Evolutionary conservation across 2,113 vertebrate species (phyloP), one percentile per base, ranked within the genome.

Genomic region (Barbus barbus): DNA sequence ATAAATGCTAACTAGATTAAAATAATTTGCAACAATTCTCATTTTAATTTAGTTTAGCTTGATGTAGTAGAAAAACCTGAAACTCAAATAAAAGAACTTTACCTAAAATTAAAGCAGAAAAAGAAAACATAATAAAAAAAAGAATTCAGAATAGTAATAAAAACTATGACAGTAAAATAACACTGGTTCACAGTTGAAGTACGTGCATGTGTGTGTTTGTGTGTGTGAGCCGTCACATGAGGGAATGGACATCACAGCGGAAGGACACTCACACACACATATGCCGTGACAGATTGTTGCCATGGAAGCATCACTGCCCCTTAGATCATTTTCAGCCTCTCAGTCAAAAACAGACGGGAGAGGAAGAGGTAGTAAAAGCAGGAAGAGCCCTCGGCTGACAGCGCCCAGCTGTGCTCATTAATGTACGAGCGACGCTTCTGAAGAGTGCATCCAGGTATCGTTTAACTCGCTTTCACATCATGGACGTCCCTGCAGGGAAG

Each of bases 261-360:
- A 86, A 81, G 61, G 61, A 88, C 61, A 86, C 41, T 3, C 44
- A 86, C 87, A 86, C 41, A 12, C 44, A 86, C 87, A 88, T 88
- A 88, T 88, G 87, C 78, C 51, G 9, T 83, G 87, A 79, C 87
- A 88, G 87, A 88, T 86, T 88, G 87, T 86, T 88, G 81, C 84
- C 72, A 88, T 88, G 81, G 81, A 63, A 74, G 77, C 84, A 81
- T 85, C 24, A 51, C 51, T 83, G 81, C 71, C 87, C 78, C 81
- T 88, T 38, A 81, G 84, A 88, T 86, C 80, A 83, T 78, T 88
- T 84, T 78, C 87, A 81, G 84, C 61, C 72, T 67, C 83, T 78
- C 81, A 77, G 81, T 67, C 74, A 77, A 48, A 65, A 69, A 31
- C 63, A 81, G 76, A 78, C 71, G 61, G 65, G 60, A 71, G 41